phyloP scores from a whole-genome alignment of 1,140 invertebrate genomes.

The Anastatus disparis region DNA sequence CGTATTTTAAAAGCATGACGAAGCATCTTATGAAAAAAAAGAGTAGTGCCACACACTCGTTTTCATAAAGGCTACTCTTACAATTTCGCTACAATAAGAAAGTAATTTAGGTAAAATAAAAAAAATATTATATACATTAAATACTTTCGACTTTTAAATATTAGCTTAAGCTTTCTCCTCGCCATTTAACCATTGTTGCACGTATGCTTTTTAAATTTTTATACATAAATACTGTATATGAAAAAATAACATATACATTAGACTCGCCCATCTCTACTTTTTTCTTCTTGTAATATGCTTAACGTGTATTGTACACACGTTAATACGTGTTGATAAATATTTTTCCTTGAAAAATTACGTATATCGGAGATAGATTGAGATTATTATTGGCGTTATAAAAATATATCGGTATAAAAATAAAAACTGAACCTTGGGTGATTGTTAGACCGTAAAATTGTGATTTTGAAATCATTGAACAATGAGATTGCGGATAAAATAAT shows the following conservation, averaged over 20 bases:
- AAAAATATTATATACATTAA: not conserved
- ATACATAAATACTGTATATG: no score
- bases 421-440: no score
- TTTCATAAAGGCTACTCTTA: no score
- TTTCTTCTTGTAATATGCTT: not conserved
- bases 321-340: not conserved
- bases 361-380: not conserved
- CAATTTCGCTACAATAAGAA: not conserved
- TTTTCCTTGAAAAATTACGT: not conserved
- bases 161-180: constrained; percentile 1
- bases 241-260: no score
- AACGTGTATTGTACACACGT: not conserved
- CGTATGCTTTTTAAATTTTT: not conserved
- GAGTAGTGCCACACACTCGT: no score
- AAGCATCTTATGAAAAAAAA: no score
- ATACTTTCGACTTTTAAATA: constrained; percentile 7
- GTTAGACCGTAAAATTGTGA: no score
- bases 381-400: no score
- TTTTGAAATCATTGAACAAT: no score
- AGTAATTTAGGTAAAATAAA: constrained; percentile 8
- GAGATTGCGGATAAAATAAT: no score
- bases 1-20: no score
- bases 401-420: no score
- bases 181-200: not conserved
- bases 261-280: not conserved